These are phyloP conservation scores for Dipus sagitta DNA, from an alignment of 2,797 vertebrate genomes.

Conservation along the genomic window DNA sequence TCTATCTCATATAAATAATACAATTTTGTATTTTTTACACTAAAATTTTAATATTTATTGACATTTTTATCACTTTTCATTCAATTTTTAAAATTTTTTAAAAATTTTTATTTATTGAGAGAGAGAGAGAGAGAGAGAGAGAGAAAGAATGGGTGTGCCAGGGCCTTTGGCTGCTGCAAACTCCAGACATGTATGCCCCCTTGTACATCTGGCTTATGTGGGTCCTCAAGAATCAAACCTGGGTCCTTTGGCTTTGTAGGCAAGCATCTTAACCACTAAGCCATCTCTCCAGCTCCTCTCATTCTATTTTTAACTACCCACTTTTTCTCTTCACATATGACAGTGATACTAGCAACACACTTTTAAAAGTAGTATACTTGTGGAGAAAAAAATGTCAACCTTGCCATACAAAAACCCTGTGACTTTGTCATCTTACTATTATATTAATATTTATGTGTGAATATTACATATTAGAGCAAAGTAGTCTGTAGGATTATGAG, in stretches of 20 bases:
- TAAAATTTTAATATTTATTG: background rate
- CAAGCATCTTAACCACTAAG: too few species aligned
- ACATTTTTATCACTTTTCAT: background rate
- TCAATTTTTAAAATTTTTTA: background rate
- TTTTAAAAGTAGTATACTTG: background rate
- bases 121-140: too few species aligned
- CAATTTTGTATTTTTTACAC: background rate
- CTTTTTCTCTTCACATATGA: conserved; percentile 2
- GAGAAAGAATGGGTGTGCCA: too few species aligned
- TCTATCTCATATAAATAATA: background rate
- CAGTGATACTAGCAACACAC: conserved; percentile 21
- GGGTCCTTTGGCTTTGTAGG: too few species aligned
- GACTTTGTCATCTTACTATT: background rate
- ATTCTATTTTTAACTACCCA: background rate
- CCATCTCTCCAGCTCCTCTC: background rate
- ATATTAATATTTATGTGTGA: background rate
- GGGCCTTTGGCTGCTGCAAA: too few species aligned
- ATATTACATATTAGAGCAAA: background rate
- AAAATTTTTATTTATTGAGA: too few species aligned
- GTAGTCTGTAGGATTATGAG: background rate
- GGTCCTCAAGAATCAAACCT: too few species aligned
- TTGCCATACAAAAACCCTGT: background rate
- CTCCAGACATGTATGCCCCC: too few species aligned
- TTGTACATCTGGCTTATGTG: too few species aligned
- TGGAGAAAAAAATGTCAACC: background rate